Evolutionary conservation across 1,140 invertebrate genomes (phyloP), one percentile per base, ranked within the genome.

Genomic region (Papilio helenus): DNA sequence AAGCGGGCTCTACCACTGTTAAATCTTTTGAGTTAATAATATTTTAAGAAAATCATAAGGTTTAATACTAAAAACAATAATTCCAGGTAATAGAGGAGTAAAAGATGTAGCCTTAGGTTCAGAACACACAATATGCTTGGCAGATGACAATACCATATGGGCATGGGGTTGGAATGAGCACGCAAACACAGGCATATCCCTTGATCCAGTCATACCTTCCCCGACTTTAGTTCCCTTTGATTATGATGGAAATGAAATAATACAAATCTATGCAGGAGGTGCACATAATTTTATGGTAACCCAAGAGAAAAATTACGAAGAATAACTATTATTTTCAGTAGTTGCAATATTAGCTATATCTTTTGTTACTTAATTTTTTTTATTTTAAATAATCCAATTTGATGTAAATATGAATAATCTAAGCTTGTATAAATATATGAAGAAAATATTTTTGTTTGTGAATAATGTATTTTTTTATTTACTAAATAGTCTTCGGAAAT

Each of bases 101-200:
- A 86, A 87, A 79, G 95, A 96, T 87, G 81, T 98, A 23, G 95
- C 95, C 79, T 93, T 97, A 86, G 97, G 97, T 12, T 97, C 97
- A 0, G 97, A 98, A 89, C 97, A 98, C 87, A 97, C 96, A 77
- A 84, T 98, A 71, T 90, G 95, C 81, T 88, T 96, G 87, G 95
- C 95, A 92, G 95, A 93, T 55, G 91, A 95, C 80, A 96, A 96
- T 23, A 92, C 95, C 65, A 84, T 98, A 3, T 96, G 96, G 80
- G 96, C 96, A n/a, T 98, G 98, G 97, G 98, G 98, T 8, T 98
- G 98, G 98, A 98, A 98, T 94, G 98, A 98, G 85, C 98, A 98
- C 94, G 97, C 97, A 29, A 98, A 97, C 87, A 98, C 97, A 90
- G 98, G 97, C 80, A 97, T 96, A 82, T 96, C 96, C 51, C 91